phyloP scores from a whole-genome alignment of 30 jellyfish, hydroid and myxozoan species.

The Cassiopea xamachana region DNA sequence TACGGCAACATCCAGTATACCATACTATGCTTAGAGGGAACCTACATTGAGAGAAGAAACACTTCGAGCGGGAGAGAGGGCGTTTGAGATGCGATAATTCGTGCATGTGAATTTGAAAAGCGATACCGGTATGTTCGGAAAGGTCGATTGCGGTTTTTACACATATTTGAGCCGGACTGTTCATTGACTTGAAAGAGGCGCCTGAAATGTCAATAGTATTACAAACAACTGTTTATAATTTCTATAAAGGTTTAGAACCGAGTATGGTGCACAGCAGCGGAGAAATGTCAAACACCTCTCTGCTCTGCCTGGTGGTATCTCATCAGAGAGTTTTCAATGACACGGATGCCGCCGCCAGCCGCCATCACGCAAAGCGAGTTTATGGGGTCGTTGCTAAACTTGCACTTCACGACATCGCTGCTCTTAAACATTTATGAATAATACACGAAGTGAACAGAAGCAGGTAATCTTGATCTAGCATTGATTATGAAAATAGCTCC shows the following conservation, averaged over 20 bases:
- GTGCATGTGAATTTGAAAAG: conserved; percentile 23
- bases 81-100: not conserved
- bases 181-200: conserved; percentile 44
- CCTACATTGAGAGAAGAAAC: not conserved
- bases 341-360: not conserved
- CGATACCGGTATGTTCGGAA: conserved; percentile 38
- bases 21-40: conserved; percentile 11
- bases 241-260: not conserved
- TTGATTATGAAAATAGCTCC: conserved; percentile 1
- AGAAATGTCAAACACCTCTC: not conserved
- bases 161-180: conserved; percentile 29
- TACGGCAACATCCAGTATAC: conserved; percentile 36
- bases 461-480: conserved; percentile 19
- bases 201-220: conserved; percentile 35
- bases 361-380: conserved; percentile 7
- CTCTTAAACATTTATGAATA: conserved; percentile 11
- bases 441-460: conserved; percentile 34
- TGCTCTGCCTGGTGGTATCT: not conserved
- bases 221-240: conserved; percentile 15
- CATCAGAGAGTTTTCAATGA: not conserved
- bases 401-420: not conserved
- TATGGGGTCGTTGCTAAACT: conserved; percentile 1
- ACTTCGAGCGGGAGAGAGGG: not conserved
- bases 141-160: conserved; percentile 76
- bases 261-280: not conserved